Evolutionary conservation across 1,140 invertebrate genomes (phyloP), one percentile per base, ranked within the genome.

Genomic region (Nephotettix cincticeps): DNA sequence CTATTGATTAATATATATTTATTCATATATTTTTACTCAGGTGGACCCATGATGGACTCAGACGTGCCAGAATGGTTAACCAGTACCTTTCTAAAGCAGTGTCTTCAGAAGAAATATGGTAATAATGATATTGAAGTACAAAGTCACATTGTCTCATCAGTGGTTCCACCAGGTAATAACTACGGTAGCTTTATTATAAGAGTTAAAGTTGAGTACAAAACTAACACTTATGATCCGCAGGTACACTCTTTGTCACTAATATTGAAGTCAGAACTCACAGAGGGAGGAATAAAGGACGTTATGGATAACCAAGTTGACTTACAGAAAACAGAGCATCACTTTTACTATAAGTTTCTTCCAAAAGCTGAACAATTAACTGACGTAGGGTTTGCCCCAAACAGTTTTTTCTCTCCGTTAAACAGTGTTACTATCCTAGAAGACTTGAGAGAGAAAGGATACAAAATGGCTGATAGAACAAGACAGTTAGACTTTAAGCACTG

Each of bases 401-500:
- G 23, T 67, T 29, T 21, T 21, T 25, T 27, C 23, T 45, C 64
- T 2, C 14, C 32, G 17, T 14, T 27, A 29, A 19, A n/a, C 2
- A 23, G 17, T 27, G 17, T 67, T 1, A 27, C 30, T 45, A 40
- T 67, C 1, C 36, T 67, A 14, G 64, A 67, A 6, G 64, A 67
- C 17, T 25, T 67, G 23, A 45, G 45, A 21, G 32, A 43, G 30
- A 19, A 43, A 9, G 64, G 64, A 1, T 67, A 23, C 36, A 21
- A 45, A 21, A 67, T 43, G 64, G 32, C 23, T 23, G 64, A 67
- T 43, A 43, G 36, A 28, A 21, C 19, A 25, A 45, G 21, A 67
- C 19, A 25, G n/a, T 67, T 67, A 23, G 40, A 67, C 27, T 67
- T 45, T 9, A 40, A 67, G 9, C 32, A 67, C 40, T 40, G 32